These are phyloP conservation scores for Vanessa cardui DNA, from an alignment of 2,888 invertebrate genomes.

Conservation along the genomic window DNA sequence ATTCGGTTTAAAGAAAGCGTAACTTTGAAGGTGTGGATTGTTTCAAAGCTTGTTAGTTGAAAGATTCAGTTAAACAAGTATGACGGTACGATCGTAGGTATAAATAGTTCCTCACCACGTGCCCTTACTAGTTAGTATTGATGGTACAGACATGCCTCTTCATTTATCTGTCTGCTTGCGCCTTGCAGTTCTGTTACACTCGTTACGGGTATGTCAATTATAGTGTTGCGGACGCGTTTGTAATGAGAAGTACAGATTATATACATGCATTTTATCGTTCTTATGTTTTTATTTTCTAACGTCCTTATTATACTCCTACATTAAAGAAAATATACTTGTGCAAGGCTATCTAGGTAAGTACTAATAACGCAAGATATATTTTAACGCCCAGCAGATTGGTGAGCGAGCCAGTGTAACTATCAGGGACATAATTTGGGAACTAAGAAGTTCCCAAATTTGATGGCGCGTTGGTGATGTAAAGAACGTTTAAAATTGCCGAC, in stretches of 20 bases:
- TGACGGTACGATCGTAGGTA: constrained; percentile 47
- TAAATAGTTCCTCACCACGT: constrained; percentile 69
- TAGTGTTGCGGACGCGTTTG: background rate
- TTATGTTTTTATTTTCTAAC: too few relatives aligned
- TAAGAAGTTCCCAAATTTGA: too few relatives aligned
- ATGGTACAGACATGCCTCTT: constrained; percentile 53
- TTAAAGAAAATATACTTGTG: too few relatives aligned
- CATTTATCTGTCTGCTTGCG: constrained; percentile 1
- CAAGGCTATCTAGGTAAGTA: too few relatives aligned
- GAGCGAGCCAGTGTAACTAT: too few relatives aligned
- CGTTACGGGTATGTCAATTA: constrained; percentile 26
- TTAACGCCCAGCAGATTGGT: too few relatives aligned
- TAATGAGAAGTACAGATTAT: background rate
- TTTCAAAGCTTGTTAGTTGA: constrained; percentile 45
- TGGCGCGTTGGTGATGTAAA: too few relatives aligned
- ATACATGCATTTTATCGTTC: too few relatives aligned
- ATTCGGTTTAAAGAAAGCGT: constrained; percentile 38
- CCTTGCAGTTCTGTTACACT: constrained; percentile 34
- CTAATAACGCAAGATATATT: too few relatives aligned
- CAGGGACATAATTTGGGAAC: too few relatives aligned
- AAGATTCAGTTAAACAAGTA: constrained; percentile 44
- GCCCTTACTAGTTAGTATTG: constrained; percentile 48
- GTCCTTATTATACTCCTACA: too few relatives aligned
- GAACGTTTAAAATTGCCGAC: too few relatives aligned
- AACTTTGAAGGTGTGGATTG: constrained; percentile 42